These are phyloP conservation scores for Laupala kohalensis DNA, from an alignment of 1,140 invertebrate genomes.

Conservation along the genomic window DNA sequence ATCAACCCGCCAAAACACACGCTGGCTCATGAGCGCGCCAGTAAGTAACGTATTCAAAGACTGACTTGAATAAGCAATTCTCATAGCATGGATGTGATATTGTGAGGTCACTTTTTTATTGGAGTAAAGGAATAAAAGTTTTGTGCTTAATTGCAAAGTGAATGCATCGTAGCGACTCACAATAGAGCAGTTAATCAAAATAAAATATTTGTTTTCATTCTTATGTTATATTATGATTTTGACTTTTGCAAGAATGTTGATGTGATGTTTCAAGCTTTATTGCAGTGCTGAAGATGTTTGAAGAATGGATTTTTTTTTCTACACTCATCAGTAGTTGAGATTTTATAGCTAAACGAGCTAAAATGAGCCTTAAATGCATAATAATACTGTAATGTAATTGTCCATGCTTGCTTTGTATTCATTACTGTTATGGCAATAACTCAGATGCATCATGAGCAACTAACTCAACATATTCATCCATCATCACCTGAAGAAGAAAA, in stretches of 20 bases:
- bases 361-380: background rate
- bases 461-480: background rate
- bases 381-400: background rate
- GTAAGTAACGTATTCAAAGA: conserved; percentile 5
- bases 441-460: background rate
- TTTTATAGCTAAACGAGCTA: background rate
- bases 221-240: background rate
- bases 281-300: background rate
- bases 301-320: background rate
- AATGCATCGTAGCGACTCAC: background rate
- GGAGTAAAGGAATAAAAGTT: background rate
- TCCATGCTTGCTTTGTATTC: background rate
- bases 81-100: background rate
- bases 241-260: background rate
- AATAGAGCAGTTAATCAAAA: background rate
- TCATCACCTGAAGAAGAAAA: background rate
- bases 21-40: background rate
- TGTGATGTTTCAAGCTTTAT: background rate
- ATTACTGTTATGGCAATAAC: background rate
- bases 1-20: background rate
- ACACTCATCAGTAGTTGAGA: background rate
- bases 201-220: background rate
- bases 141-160: background rate
- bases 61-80: background rate
- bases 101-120: background rate